Conservation (phyloP, 2,113 vertebrate species). For the Pteruthius melanotis region DNA sequence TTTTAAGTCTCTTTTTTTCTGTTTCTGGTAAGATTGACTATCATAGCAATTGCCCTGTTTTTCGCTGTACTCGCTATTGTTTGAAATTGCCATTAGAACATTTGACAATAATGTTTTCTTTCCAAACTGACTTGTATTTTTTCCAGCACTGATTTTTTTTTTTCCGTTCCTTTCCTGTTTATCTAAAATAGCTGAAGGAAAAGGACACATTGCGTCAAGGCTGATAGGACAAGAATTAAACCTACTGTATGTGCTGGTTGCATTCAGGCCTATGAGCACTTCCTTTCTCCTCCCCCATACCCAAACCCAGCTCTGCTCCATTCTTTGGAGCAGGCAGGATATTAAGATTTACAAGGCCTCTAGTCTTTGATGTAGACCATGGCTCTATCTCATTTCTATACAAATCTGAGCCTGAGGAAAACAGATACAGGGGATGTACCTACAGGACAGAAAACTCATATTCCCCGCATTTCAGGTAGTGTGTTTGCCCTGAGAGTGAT, state of each 20-base stretch:
- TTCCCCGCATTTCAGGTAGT: background rate
- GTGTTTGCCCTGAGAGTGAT: background rate
- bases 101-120: conserved; percentile 67
- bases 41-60: background rate
- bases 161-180: conserved; percentile 71
- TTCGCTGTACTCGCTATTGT: conserved; percentile 59
- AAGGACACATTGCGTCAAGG: conserved; percentile 45
- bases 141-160: conserved; percentile 62
- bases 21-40: background rate
- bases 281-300: conserved; percentile 18
- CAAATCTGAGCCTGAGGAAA: background rate
- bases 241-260: conserved; percentile 12
- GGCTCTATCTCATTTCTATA: background rate
- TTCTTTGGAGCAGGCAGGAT: conserved; percentile 36
- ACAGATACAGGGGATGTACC: background rate
- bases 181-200: conserved; percentile 66
- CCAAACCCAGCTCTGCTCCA: background rate
- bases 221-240: conserved; percentile 56
- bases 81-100: conserved; percentile 52
- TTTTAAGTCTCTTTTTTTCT: background rate
- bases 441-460: background rate
- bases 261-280: conserved; percentile 10
- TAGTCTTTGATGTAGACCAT: conserved; percentile 20
- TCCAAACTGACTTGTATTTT: conserved; percentile 49
- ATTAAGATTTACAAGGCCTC: conserved; percentile 3